phyloP scores from a whole-genome alignment of 2,888 invertebrate genomes.

The Pristionchus exspectatus region DNA sequence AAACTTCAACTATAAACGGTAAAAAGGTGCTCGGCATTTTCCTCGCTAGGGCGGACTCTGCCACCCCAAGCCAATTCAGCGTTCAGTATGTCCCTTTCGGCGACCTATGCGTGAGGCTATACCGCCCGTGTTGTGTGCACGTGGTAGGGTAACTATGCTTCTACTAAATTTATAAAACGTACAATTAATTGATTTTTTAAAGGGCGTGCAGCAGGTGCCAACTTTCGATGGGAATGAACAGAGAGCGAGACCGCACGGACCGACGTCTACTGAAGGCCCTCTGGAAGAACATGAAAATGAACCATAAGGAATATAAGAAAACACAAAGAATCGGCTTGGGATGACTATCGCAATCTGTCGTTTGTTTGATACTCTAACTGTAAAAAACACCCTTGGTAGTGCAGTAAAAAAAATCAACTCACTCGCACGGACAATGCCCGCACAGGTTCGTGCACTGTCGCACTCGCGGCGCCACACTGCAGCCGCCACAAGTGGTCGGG shows the following conservation, averaged over 20 bases:
- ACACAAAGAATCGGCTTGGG: background rate
- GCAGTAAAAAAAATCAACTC: background rate
- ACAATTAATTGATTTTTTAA: slow-evolving; percentile 23
- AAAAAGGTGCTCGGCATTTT: too few species aligned
- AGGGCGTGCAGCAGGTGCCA: slow-evolving; percentile 29
- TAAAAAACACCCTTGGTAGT: background rate
- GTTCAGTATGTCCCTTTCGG: too few species aligned
- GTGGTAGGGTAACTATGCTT: too few species aligned
- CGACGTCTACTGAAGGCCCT: background rate
- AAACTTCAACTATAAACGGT: too few species aligned
- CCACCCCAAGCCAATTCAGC: too few species aligned
- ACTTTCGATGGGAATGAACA: background rate
- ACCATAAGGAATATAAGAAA: too few species aligned
- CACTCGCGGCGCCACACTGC: slow-evolving; percentile 57
- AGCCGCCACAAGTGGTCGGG: slow-evolving; percentile 62
- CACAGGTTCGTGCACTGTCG: slow-evolving; percentile 55
- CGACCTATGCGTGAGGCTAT: too few species aligned
- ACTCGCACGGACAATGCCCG: slow-evolving; percentile 60
- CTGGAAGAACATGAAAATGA: slow-evolving; percentile 3
- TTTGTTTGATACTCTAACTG: background rate
- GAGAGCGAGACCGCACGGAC: slow-evolving; percentile 12
- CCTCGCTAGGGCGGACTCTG: too few species aligned
- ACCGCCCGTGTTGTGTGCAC: too few species aligned
- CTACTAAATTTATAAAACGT: background rate
- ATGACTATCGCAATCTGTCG: background rate